Percentiles rank a stretch among this genome's conserved stretches.
phyloP scores from a whole-genome alignment of 1,140 invertebrate genomes.

The Polyergus mexicanus region DNA sequence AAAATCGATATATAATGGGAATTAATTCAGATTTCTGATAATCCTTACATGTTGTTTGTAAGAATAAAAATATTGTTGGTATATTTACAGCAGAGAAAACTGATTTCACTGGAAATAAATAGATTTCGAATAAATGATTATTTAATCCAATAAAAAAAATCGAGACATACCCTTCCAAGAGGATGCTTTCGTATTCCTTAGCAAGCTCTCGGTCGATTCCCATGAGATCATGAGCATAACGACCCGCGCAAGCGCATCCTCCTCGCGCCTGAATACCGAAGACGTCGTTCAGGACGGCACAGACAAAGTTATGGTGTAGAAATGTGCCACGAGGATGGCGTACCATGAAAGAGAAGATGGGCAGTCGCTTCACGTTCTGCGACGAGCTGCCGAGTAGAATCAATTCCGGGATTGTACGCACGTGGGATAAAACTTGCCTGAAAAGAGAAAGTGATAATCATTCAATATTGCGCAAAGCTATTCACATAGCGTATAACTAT shows the following conservation, averaged over 20 bases:
- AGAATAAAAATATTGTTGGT: background rate
- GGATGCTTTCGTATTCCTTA: constrained; percentile 91
- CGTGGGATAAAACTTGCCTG: constrained; percentile 91
- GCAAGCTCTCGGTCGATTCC: constrained; percentile 93
- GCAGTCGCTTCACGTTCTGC: constrained; percentile 89
- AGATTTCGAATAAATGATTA: background rate
- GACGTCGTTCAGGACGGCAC: constrained; percentile 95
- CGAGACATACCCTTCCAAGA: constrained; percentile 90
- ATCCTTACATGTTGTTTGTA: background rate
- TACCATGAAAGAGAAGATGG: constrained; percentile 95
- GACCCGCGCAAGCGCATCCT: constrained; percentile 94
- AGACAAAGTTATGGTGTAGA: constrained; percentile 96
- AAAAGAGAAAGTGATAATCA: constrained; percentile 78
- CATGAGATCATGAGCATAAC: constrained; percentile 94
- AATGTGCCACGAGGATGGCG: constrained; percentile 93
- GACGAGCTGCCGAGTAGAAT: constrained; percentile 92
- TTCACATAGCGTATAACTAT: background rate
- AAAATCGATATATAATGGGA: background rate
- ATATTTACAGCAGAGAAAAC: background rate
- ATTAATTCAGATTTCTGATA: background rate
- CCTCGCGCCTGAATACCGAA: constrained; percentile 96
- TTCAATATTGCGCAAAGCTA: constrained; percentile 23
- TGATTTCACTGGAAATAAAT: background rate
- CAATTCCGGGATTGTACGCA: constrained; percentile 92
- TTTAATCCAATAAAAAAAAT: background rate